These are phyloP conservation scores for Aphis craccivora DNA, from an alignment of 1,140 invertebrate genomes.

Conservation along the genomic window DNA sequence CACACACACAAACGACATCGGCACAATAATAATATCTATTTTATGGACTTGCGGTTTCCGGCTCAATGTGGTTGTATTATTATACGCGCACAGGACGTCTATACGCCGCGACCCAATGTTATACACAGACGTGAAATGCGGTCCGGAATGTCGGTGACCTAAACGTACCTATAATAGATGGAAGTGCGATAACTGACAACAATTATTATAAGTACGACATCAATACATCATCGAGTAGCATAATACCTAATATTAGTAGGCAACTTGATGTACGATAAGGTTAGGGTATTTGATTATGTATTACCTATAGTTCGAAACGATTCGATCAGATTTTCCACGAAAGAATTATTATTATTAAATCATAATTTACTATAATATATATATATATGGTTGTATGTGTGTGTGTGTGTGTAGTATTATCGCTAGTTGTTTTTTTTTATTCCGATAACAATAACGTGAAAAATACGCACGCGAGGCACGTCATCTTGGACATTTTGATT, in stretches of 20 bases:
- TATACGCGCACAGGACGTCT: background rate
- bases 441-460: background rate
- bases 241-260: background rate
- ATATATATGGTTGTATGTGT: too few species aligned
- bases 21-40: background rate
- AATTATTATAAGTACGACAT: background rate
- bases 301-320: background rate
- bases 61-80: background rate
- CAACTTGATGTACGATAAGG: background rate
- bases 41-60: background rate
- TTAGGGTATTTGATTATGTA: too few species aligned
- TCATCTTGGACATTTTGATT: background rate
- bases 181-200: background rate
- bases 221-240: background rate
- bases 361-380: background rate
- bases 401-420: background rate
- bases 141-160: constrained; percentile 6
- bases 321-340: background rate
- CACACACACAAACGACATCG: background rate
- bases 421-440: background rate
- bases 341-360: background rate
- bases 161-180: background rate
- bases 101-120: too few species aligned
- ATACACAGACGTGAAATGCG: background rate
- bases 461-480: too few species aligned